A percentile compares a stretch with the other conserved stretches of the same genome.
Evolutionary conservation across 2,797 vertebrate species (phyloP).

Genomic region (Erethizon dorsatum): DNA sequence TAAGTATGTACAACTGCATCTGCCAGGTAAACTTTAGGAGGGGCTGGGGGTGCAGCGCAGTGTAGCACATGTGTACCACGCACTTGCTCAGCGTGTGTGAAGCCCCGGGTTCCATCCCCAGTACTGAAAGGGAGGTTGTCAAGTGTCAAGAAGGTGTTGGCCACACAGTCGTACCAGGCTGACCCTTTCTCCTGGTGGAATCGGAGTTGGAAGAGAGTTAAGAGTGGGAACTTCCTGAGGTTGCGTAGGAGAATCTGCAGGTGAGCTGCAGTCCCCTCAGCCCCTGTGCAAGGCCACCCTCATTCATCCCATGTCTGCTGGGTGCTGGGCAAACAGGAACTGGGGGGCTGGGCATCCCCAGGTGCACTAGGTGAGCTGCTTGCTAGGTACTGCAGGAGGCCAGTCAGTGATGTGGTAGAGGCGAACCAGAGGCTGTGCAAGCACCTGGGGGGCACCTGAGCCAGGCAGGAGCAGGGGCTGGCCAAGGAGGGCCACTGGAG

Average conservation of each 20-base stretch:
- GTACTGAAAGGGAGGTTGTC: neutral
- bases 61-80: neutral
- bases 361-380: neutral
- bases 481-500: no score
- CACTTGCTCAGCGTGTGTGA: neutral
- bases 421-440: neutral
- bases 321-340: neutral
- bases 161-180: neutral
- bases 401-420: neutral
- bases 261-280: neutral
- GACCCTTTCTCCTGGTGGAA: neutral
- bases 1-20: neutral
- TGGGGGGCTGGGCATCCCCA: no score
- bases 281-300: neutral
- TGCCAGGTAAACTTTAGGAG: neutral
- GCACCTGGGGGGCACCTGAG: no score
- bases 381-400: neutral
- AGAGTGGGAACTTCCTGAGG: neutral
- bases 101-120: neutral
- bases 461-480: neutral
- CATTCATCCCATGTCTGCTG: neutral
- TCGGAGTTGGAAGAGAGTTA: neutral
- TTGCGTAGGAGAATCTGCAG: neutral
- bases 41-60: neutral
- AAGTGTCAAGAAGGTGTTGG: neutral